A percentile compares a stretch with the other conserved stretches of the same genome.
These are phyloP conservation scores for Campopleginae sp. DNA, from an alignment of 2,888 invertebrate genomes.

Conservation along the genomic window DNA sequence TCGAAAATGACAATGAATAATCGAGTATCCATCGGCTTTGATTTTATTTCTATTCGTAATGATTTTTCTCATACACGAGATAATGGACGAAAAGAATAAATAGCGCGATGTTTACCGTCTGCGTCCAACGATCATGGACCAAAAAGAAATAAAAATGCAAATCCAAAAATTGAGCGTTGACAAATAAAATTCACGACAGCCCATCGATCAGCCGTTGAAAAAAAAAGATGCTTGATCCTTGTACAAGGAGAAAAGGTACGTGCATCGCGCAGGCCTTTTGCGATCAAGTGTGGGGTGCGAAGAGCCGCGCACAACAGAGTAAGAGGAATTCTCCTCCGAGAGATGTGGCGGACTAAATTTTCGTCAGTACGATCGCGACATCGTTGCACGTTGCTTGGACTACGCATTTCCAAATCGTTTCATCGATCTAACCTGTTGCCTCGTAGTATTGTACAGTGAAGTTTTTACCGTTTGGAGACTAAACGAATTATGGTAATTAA, in stretches of 20 bases:
- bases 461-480: not conserved
- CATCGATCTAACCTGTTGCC: slow-evolving; percentile 32
- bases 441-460: slow-evolving; percentile 2
- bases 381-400: slow-evolving; percentile 28
- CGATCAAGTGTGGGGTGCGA: slow-evolving; percentile 19
- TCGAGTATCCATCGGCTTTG: not conserved
- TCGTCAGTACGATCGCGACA: slow-evolving; percentile 67
- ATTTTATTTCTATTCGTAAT: not conserved
- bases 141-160: not conserved
- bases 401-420: slow-evolving; percentile 3
- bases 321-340: slow-evolving; percentile 25
- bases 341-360: slow-evolving; percentile 49
- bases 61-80: not conserved
- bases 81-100: not conserved
- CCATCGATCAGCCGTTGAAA: slow-evolving; percentile 4
- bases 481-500: slow-evolving; percentile 14
- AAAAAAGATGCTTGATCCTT: not conserved
- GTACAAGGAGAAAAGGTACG: slow-evolving; percentile 8
- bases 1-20: not conserved
- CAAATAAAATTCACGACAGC: slow-evolving; percentile 4
- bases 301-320: slow-evolving; percentile 3
- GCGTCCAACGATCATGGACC: not conserved
- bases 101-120: not conserved
- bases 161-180: not conserved
- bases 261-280: slow-evolving; percentile 53